Percentiles rank a stretch among this genome's conserved stretches.
Conservation (phyloP, 2,797 vertebrate species). For the Sebastolobus alascanus region DNA sequence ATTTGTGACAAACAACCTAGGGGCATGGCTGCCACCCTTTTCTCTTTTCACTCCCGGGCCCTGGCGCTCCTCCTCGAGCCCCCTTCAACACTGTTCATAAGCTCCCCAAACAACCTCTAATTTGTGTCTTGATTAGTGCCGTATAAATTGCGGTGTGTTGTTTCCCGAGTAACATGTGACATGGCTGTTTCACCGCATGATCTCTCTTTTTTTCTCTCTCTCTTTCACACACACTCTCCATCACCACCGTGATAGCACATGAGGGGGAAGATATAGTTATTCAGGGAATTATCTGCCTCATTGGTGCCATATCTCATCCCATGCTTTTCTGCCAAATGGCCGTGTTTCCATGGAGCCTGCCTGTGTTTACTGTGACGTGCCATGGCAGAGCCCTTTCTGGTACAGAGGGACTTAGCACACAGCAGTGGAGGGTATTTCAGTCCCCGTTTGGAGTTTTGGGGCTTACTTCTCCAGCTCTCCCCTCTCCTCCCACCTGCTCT, state of each 20-base stretch:
- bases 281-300: slow-evolving; percentile 84
- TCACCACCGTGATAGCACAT: slow-evolving; percentile 69
- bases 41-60: slow-evolving; percentile 59
- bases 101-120: slow-evolving; percentile 63
- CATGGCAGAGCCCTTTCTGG: slow-evolving; percentile 73
- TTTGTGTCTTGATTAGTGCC: slow-evolving; percentile 71
- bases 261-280: slow-evolving; percentile 79
- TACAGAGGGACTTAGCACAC: slow-evolving; percentile 79
- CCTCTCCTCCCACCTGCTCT: slow-evolving; percentile 79
- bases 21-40: slow-evolving; percentile 76
- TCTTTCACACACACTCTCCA: slow-evolving; percentile 55
- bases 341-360: slow-evolving; percentile 79
- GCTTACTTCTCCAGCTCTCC: slow-evolving; percentile 77
- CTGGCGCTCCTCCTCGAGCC: slow-evolving; percentile 57
- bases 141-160: slow-evolving; percentile 46
- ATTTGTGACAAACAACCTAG: slow-evolving; percentile 86
- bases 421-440: slow-evolving; percentile 82
- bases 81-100: slow-evolving; percentile 43
- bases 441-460: slow-evolving; percentile 81
- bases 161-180: slow-evolving; percentile 59
- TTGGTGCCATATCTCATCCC: slow-evolving; percentile 81
- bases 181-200: slow-evolving; percentile 47
- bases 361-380: slow-evolving; percentile 82
- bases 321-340: slow-evolving; percentile 75
- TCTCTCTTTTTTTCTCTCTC: slow-evolving; percentile 32